Evolutionary conservation across 2,113 vertebrate genomes (phyloP).

Genomic region (Monarcha castaneiventris): DNA sequence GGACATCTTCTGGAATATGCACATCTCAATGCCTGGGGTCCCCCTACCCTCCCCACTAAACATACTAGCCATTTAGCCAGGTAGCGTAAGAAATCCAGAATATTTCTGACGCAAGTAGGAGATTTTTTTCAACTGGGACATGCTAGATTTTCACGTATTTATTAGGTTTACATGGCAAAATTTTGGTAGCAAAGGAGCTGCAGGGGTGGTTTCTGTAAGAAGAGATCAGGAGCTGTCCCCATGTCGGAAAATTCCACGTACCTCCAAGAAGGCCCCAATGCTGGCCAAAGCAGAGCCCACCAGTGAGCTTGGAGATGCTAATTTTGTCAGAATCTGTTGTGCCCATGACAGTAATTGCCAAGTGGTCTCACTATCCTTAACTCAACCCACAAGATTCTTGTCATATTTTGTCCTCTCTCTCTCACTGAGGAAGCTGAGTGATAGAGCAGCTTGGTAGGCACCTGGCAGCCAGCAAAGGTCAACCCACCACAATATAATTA

Average conservation of each 20-base stretch:
- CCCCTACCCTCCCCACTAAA: neutral
- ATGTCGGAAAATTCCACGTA: accelerated
- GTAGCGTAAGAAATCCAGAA: constrained; percentile 2
- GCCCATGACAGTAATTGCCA: neutral
- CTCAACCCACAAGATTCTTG: neutral
- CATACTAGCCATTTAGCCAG: constrained; percentile 7
- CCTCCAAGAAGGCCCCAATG: accelerated
- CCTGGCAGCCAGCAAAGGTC: neutral
- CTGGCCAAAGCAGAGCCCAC: neutral
- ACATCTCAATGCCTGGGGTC: neutral
- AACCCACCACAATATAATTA: neutral
- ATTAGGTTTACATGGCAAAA: neutral
- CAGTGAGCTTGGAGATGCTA: neutral
- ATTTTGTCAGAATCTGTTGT: neutral
- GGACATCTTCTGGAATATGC: neutral
- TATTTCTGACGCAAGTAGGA: constrained; percentile 34
- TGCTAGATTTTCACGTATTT: constrained; percentile 2
- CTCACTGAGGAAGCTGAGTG: neutral
- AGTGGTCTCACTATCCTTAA: neutral
- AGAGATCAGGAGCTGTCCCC: neutral
- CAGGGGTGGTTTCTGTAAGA: neutral
- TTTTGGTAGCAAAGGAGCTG: neutral
- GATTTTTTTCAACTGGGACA: neutral
- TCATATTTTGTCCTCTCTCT: neutral
- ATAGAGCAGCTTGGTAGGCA: neutral